A percentile compares a stretch with the other conserved stretches of the same genome.
phyloP scores from a whole-genome alignment of 2,113 vertebrate genomes.

The Falcunculus frontatus region DNA sequence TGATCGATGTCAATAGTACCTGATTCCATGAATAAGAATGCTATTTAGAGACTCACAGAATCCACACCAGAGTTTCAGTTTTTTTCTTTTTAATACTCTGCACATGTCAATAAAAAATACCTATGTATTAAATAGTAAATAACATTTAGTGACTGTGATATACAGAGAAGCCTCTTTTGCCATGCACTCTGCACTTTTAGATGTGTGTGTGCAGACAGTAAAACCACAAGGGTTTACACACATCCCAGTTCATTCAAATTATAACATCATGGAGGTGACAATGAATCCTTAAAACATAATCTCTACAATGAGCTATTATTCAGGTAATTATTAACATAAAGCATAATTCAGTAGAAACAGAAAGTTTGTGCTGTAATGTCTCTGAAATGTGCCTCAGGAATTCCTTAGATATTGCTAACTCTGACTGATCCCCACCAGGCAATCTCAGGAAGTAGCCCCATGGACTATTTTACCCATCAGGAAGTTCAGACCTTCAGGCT shows the following conservation, averaged over 20 bases:
- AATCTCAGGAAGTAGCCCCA: conserved; percentile 84
- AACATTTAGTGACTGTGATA: not conserved
- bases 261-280: not conserved
- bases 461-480: conserved; percentile 77
- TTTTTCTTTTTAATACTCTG: not conserved
- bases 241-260: not conserved
- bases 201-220: not conserved
- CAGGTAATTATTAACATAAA: not conserved
- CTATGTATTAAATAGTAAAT: not conserved
- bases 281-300: not conserved
- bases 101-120: not conserved
- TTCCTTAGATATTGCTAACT: conserved; percentile 75
- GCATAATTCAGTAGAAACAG: not conserved
- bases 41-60: not conserved
- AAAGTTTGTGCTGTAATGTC: not conserved
- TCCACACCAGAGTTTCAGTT: not conserved
- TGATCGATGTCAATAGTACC: not conserved
- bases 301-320: not conserved
- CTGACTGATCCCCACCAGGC: conserved; percentile 73
- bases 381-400: conserved; percentile 62
- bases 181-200: not conserved
- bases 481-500: conserved; percentile 87
- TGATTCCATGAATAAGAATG: not conserved
- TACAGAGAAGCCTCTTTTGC: not conserved
- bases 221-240: not conserved